A percentile compares a stretch with the other conserved stretches of the same genome.
Conservation (phyloP, 2,113 vertebrate species). For the Pedionomus torquatus region DNA sequence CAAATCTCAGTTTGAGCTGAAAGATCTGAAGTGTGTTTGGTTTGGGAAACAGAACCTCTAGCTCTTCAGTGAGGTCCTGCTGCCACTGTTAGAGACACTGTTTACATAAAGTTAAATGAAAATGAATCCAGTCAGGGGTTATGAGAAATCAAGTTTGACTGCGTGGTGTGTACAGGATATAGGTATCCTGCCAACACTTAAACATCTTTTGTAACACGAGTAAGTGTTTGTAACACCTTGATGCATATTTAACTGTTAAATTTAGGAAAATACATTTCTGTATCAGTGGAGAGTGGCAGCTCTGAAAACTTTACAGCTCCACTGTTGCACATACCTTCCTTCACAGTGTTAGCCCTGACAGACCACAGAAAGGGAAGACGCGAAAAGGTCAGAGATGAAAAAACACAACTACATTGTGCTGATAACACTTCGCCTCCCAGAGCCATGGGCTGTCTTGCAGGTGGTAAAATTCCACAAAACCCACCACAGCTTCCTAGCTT, state of each 20-base stretch:
- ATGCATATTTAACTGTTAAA: background rate
- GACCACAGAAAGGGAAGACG: background rate
- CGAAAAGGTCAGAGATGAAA: background rate
- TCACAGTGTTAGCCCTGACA: rapidly evolving
- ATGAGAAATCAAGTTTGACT: background rate
- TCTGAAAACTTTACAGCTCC: background rate
- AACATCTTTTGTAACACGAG: background rate
- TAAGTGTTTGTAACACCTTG: background rate
- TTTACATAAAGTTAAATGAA: background rate
- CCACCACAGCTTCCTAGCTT: background rate
- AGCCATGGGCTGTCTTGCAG: background rate
- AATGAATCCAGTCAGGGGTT: background rate
- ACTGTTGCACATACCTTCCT: background rate
- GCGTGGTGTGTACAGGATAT: background rate
- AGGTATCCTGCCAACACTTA: background rate
- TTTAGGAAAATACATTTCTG: background rate
- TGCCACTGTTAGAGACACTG: background rate
- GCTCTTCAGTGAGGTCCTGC: background rate
- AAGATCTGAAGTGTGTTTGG: background rate
- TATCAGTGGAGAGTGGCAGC: background rate
- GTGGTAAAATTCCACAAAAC: background rate
- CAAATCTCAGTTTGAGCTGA: background rate
- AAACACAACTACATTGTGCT: rapidly evolving
- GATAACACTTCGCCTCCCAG: rapidly evolving
- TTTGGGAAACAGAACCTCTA: background rate